Base-by-base conservation (phyloP, 2,113 vertebrate genomes). In the Etheostoma cragini region DNA sequence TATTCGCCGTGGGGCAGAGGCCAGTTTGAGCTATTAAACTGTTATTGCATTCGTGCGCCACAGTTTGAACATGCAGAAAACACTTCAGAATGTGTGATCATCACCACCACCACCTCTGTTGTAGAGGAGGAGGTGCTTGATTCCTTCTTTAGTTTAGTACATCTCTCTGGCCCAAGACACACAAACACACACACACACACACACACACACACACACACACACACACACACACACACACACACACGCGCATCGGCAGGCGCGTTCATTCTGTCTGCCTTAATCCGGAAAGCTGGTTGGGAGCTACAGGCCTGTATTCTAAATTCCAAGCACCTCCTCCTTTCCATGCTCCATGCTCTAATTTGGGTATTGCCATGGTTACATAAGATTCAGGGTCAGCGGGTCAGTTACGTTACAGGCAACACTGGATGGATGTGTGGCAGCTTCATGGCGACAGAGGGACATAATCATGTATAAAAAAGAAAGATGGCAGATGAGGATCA, bases 311-410 rank as follows among this genome's bases (percentile, higher is more conserved):
- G 74, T 54, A 68, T 60, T 83, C 57, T 70, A 79, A 76, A 75
- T 83, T 54, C 54, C 82, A 90, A 87, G 91, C 88, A 0, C 88
- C 82, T 73, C 89, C 92, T 70, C 85, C 78, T 91, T 90, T 91
- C 87, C 85, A 83, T 89, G 82, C 90, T 80, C 77, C 56, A 11
- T 84, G 88, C 87, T 94, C 92, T 93, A 93, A 92, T 92, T 93
- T 91, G 82, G 83, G 87, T 87, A 92, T 92, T 83, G 88, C 88
- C 64, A 89, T 82, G 81, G 92, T 95, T 95, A 94, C 87, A 49
- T 95, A 94, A 94, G 86, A 87, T 77, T 85, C 60, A 68, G 87
- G 91, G 94, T 94, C 91, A 95, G 81, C 81, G 82, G 94, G 93
- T 94, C 87, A 89, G 76, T 85, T 90, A 87, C 76, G 85, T 74